Evolutionary conservation across 2,797 vertebrate species (phyloP).

Genomic region (Psittacula derbiana): DNA sequence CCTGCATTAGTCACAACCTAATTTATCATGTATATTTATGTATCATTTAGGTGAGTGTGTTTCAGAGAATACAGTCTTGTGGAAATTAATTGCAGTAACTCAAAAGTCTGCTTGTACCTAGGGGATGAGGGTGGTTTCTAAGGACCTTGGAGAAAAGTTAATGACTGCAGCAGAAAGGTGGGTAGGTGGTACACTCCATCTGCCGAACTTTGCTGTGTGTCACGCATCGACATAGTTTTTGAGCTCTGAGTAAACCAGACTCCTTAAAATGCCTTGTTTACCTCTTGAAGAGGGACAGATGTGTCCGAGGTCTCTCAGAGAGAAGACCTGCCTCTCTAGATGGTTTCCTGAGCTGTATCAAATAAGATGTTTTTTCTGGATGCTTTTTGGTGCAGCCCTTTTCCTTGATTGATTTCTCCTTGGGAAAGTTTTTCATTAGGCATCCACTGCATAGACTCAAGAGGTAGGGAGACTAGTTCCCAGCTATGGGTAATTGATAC

Average conservation of each 20-base stretch:
- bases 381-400: neutral
- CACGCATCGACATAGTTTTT: accelerated
- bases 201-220: neutral
- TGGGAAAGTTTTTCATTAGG: neutral
- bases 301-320: neutral
- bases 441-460: neutral
- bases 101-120: neutral
- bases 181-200: neutral
- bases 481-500: neutral
- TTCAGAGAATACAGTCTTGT: neutral
- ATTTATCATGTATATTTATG: accelerated
- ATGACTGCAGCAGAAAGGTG: neutral
- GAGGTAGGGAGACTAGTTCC: neutral
- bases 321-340: neutral
- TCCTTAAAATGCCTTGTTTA: neutral
- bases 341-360: neutral
- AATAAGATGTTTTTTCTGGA: neutral
- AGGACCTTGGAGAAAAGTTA: neutral
- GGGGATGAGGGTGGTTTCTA: neutral
- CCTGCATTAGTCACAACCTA: neutral
- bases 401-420: neutral
- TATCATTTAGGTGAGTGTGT: neutral
- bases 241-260: neutral
- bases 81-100: neutral
- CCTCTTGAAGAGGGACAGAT: neutral